Base-by-base conservation (phyloP, 2,797 vertebrate genomes). In the Bovichtus variegatus region DNA sequence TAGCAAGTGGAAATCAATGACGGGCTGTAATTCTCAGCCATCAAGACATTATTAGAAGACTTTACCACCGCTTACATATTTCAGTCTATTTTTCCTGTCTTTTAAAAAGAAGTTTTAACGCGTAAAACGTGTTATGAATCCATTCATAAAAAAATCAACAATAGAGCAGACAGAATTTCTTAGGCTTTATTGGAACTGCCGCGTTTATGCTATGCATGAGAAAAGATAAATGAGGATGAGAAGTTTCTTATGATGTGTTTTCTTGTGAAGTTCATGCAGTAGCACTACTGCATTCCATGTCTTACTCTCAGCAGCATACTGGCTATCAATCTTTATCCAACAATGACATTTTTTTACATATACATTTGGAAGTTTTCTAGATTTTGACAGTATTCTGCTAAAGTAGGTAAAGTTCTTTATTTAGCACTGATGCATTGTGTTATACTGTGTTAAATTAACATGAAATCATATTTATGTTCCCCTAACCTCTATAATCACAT, bases 1-100 rank as follows among this genome's bases (percentile, higher is more conserved):
- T 93, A 89, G n/a, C n/a, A 93, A 92, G 80, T 78, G 64, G 59
- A 92, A 94, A 93, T 94, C 92, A 85, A 93, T 91, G 86, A n/a
- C n/a, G n/a, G n/a, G n/a, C n/a, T n/a, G n/a, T n/a, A n/a, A n/a
- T n/a, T n/a, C n/a, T n/a, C n/a, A n/a, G n/a, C n/a, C n/a, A n/a
- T n/a, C n/a, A n/a, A n/a, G n/a, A n/a, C 62, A 19, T 58, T 69
- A 25, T 81, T 76, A 62, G 68, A 84, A 64, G 73, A 72, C 49
- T 21, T 69, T 70, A 64, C 5, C 40, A 54, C 36, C 44, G 69
- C 59, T 64, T 70, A 38, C 70, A 71, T 46, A 0, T n/a, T 23
- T 51, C 51, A 21, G 13, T 34, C 12, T 13, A 1, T 3, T 16
- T 70, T n/a, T 38, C 19, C 9, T 9, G 16, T 44, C 10, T 54